Evolutionary conservation across 2,797 vertebrate genomes (phyloP).

Genomic region (Nyctibius grandis): DNA sequence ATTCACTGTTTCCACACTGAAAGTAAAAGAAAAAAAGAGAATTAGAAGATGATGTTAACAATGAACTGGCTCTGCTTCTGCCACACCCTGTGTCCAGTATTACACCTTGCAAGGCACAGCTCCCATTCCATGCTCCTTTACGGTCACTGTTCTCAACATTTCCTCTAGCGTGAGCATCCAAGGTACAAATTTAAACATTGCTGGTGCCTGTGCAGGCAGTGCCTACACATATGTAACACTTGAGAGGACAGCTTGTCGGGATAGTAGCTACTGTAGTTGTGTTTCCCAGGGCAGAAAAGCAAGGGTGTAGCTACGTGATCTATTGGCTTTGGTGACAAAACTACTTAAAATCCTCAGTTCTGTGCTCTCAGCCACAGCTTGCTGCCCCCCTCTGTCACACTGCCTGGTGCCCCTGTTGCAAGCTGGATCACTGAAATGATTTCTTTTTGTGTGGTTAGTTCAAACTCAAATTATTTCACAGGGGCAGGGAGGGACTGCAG

Average conservation of each 20-base stretch:
- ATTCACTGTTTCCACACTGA: constrained; percentile 93
- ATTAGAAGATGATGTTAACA: background rate
- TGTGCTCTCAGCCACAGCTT: background rate
- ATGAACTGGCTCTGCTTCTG: background rate
- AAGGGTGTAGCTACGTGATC: background rate
- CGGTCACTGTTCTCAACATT: fast-evolving
- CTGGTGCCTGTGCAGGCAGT: background rate
- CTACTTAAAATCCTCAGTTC: background rate
- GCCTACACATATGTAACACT: background rate
- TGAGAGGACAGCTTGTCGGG: background rate
- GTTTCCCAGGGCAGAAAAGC: background rate
- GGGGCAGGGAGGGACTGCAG: background rate
- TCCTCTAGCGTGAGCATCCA: background rate
- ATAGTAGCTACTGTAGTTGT: background rate
- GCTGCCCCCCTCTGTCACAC: background rate
- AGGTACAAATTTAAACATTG: background rate
- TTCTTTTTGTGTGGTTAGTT: background rate
- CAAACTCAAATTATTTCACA: background rate
- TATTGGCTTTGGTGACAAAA: background rate
- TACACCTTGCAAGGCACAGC: background rate
- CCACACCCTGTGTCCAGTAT: fast-evolving
- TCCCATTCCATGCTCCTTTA: background rate
- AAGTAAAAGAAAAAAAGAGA: background rate
- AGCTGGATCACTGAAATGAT: background rate
- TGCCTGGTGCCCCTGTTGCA: background rate